These are phyloP conservation scores for Syngnathus rostellatus DNA, from an alignment of 2,797 vertebrate genomes.

Conservation along the genomic window DNA sequence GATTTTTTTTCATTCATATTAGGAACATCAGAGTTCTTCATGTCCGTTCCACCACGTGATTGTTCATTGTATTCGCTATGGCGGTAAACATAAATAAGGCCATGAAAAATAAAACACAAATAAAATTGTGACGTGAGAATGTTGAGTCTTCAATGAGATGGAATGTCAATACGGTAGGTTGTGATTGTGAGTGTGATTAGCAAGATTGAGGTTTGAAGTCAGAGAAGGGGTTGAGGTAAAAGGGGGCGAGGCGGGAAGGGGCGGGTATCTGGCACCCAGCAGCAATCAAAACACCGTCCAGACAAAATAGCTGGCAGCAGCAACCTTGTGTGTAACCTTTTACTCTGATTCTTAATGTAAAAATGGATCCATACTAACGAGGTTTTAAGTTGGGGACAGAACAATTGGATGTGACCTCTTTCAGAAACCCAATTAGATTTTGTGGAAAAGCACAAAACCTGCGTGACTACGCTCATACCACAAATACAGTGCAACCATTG, in stretches of 20 bases:
- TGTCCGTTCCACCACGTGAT: neutral
- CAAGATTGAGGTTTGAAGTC: neutral
- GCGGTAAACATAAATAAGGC: constrained; percentile 6
- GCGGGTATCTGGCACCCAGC: neutral
- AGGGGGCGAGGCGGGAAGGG: neutral
- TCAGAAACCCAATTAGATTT: neutral
- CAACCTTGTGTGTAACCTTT: neutral
- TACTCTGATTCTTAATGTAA: neutral
- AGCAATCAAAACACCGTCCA: neutral
- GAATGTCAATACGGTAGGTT: neutral
- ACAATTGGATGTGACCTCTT: neutral
- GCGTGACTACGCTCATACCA: neutral
- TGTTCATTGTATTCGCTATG: neutral
- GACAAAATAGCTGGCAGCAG: neutral
- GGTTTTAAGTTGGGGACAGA: neutral
- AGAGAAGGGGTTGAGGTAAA: neutral
- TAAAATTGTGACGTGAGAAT: neutral
- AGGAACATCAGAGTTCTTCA: neutral
- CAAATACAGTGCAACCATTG: neutral
- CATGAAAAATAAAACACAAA: neutral
- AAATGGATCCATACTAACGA: constrained; percentile 1
- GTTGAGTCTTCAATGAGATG: neutral
- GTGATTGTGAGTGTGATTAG: neutral
- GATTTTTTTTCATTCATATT: neutral
- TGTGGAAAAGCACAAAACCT: neutral